Percentiles rank a stretch among this genome's conserved stretches.
These are phyloP conservation scores for Gadus macrocephalus DNA, from an alignment of 2,113 vertebrate genomes.

Conservation along the genomic window DNA sequence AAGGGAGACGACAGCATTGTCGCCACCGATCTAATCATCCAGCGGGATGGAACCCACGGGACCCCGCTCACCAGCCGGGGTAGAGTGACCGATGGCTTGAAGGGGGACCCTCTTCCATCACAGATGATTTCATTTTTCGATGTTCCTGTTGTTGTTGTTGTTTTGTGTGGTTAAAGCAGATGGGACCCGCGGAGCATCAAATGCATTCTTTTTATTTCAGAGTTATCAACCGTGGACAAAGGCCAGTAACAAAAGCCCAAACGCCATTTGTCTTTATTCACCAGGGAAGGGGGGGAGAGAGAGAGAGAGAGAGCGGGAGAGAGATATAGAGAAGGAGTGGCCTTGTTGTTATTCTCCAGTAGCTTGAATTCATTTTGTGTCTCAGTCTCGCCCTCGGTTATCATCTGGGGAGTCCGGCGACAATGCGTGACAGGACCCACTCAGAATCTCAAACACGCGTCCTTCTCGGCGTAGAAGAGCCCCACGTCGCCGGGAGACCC, in stretches of 20 bases:
- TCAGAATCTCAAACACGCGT: conserved; percentile 58
- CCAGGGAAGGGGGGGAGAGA: conserved; percentile 38
- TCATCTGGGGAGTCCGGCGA: conserved; percentile 54
- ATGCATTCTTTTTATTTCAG: conserved; percentile 39
- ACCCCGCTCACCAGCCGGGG: too few relatives aligned
- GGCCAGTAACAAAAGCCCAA: conserved; percentile 58
- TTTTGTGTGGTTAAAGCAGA: conserved; percentile 39
- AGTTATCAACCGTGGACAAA: conserved; percentile 46
- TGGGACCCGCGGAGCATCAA: conserved; percentile 41
- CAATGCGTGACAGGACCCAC: conserved; percentile 37
- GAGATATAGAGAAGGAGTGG: conserved; percentile 32
- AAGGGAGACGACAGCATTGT: too few relatives aligned
- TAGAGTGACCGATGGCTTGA: too few relatives aligned
- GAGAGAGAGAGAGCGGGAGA: too few relatives aligned
- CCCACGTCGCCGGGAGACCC: too few relatives aligned
- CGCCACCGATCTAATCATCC: too few relatives aligned
- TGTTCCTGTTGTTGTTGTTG: neutral
- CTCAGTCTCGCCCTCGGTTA: conserved; percentile 45
- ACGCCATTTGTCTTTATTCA: conserved; percentile 69
- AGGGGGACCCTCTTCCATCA: conserved; percentile 42
- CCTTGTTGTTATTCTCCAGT: conserved; percentile 56
- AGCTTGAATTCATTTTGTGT: conserved; percentile 61
- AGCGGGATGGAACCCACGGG: too few relatives aligned
- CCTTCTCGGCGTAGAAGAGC: neutral
- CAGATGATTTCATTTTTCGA: conserved; percentile 43